A percentile compares a stretch with the other conserved stretches of the same genome.
These are phyloP conservation scores for Semnornis frantzii DNA, from an alignment of 2,113 vertebrate species.

Conservation along the genomic window DNA sequence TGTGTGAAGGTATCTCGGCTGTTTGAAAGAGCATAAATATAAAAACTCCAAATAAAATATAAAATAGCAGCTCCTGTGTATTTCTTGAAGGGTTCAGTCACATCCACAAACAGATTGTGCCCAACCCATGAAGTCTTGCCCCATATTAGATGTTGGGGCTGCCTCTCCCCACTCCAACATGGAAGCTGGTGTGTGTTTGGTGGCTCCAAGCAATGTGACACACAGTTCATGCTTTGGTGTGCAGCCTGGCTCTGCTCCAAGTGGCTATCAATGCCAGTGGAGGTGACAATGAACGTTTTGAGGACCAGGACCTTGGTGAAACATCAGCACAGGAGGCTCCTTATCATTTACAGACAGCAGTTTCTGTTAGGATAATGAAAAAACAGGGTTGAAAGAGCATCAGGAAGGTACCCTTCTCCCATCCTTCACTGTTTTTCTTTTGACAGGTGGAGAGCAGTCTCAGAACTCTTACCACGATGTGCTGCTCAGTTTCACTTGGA, in stretches of 20 bases:
- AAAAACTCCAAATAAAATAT: background rate
- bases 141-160: rapidly evolving
- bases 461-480: background rate
- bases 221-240: background rate
- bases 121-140: rapidly evolving
- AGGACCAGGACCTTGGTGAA: background rate
- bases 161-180: background rate
- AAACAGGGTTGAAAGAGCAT: too few relatives aligned
- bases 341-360: background rate
- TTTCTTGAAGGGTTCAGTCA: rapidly evolving
- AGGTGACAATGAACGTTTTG: too few relatives aligned
- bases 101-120: background rate
- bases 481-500: background rate
- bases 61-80: background rate
- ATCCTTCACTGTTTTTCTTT: too few relatives aligned
- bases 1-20: rapidly evolving
- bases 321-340: too few relatives aligned
- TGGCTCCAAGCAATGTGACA: background rate
- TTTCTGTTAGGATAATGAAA: background rate
- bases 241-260: background rate
- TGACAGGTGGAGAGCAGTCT: background rate
- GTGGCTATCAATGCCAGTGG: background rate
- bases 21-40: background rate
- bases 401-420: too few relatives aligned
- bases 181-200: background rate